Evolutionary conservation across 2,888 invertebrate species (phyloP), one percentile per base, ranked within the genome.

Genomic region (Orthonychiurus folsomi): DNA sequence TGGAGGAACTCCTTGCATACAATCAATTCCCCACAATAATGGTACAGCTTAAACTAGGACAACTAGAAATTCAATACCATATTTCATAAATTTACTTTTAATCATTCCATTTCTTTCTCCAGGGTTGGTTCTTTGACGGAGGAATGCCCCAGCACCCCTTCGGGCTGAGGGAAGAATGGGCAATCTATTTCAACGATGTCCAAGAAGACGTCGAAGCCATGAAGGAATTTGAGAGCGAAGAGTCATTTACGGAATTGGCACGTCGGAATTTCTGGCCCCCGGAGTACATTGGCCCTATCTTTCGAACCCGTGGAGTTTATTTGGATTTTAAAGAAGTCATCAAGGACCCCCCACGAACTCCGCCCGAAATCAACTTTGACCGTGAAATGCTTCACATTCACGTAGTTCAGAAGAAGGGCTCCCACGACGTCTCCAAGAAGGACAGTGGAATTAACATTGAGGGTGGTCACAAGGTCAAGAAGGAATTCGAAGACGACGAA

Each of bases 61-160:
- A n/a, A n/a, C n/a, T n/a, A n/a, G n/a, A 25, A 50, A 28, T n/a
- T n/a, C n/a, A n/a, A n/a, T n/a, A n/a, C n/a, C n/a, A n/a, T n/a
- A n/a, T n/a, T n/a, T n/a, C n/a, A n/a, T n/a, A n/a, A n/a, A n/a
- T n/a, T n/a, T n/a, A n/a, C n/a, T n/a, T n/a, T n/a, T n/a, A n/a
- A n/a, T n/a, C n/a, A n/a, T n/a, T n/a, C 3, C 20, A 25, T 23
- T n/a, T n/a, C n/a, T n/a, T n/a, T 28, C 23, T 53, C n/a, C 20
- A 67, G 67, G 67, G 67, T n/a, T 67, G 65, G 65, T 65, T 65
- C 48, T 67, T 65, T 63, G 65, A 65, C 27, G 67, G 67, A 56
- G 65, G 65, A 37, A 63, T 65, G 48, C 60, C 65, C 0, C 62
- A 59, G 1, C 61, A 60, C 20, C n/a, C n/a, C 18, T 67, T 67